These are phyloP conservation scores for Notarius quadriscutis DNA, from an alignment of 2,113 vertebrate species.

Conservation along the genomic window DNA sequence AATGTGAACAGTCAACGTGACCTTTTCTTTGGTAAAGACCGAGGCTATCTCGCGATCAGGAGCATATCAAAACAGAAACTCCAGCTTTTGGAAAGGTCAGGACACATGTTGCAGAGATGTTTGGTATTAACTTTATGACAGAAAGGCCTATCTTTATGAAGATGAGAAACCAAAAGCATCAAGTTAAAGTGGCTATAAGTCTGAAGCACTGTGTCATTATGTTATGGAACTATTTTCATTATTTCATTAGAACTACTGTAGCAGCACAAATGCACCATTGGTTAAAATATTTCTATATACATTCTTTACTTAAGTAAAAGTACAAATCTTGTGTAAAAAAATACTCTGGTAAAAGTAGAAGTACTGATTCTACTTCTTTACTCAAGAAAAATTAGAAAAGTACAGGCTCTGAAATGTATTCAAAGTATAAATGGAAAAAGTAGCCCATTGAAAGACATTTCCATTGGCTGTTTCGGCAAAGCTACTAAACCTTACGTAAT, in stretches of 20 bases:
- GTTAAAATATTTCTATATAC: neutral
- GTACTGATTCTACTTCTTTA: no score
- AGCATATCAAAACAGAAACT: conserved; percentile 92
- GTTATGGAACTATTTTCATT: no score
- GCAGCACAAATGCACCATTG: neutral
- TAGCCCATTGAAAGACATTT: no score
- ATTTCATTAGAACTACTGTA: neutral
- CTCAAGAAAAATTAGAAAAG: no score
- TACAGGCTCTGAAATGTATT: no score
- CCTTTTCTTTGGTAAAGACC: conserved; percentile 87
- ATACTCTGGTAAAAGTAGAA: no score
- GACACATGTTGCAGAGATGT: conserved; percentile 92
- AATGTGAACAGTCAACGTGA: conserved; percentile 81
- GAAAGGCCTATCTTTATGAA: conserved; percentile 55
- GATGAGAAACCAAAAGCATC: conserved; percentile 39
- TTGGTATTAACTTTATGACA: conserved; percentile 73
- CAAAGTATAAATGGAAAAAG: no score
- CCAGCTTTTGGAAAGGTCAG: conserved; percentile 92
- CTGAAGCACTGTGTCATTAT: no score
- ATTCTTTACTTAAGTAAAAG: no score
- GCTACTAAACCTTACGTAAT: no score
- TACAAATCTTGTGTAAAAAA: no score
- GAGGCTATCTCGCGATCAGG: conserved; percentile 81
- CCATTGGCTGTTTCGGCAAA: no score
- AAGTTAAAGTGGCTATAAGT: neutral